Evolutionary conservation across 2,113 vertebrate genomes (phyloP).

Genomic region (Neopipo cinnamomea): DNA sequence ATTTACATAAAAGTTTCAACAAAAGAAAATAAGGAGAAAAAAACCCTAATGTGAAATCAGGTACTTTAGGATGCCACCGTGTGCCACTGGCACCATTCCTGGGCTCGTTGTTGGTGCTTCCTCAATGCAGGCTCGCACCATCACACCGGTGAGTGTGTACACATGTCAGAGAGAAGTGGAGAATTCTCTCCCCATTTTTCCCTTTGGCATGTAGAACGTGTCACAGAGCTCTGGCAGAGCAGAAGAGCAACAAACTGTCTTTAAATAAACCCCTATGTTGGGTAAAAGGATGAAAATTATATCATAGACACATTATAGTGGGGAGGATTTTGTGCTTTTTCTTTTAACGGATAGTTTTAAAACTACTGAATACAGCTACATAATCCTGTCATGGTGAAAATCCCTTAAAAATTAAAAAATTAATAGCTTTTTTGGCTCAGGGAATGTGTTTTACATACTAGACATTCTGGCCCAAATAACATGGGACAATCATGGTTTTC

Average conservation of each 20-base stretch:
- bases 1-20: background rate
- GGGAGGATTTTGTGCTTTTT: background rate
- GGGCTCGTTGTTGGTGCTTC: background rate
- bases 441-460: background rate
- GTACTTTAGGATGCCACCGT: background rate
- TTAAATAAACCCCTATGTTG: background rate
- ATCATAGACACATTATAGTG: background rate
- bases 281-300: background rate
- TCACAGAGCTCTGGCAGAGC: background rate
- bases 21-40: background rate
- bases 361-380: background rate
- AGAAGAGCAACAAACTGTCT: background rate
- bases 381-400: background rate
- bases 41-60: background rate
- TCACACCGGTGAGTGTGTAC: accelerated
- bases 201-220: background rate
- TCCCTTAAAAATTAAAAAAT: background rate
- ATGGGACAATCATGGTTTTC: background rate
- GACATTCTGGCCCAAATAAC: background rate
- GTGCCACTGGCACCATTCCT: background rate
- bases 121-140: background rate
- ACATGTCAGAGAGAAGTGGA: accelerated
- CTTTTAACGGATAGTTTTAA: background rate
- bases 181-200: background rate
- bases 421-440: background rate